Evolutionary conservation across 2,797 vertebrate genomes (phyloP), one percentile per base, ranked within the genome.

Genomic region (Ambastaia sidthimunki): DNA sequence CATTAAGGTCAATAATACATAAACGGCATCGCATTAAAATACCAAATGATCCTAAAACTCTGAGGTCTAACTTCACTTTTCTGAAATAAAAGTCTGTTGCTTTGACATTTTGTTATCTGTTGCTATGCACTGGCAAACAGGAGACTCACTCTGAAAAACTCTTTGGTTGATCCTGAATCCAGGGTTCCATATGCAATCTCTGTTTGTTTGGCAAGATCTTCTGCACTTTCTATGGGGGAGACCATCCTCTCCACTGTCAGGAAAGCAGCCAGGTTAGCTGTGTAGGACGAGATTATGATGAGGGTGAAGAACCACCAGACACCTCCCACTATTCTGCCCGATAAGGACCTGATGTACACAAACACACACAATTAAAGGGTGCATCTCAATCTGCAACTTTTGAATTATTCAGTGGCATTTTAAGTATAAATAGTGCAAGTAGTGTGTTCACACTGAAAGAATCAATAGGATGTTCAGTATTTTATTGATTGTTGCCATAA

Each of bases 291-390:
- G 94, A 99, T 99, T 91, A 99, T 99, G 94, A 99, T 99, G 94
- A 99, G 96, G 87, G 98, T 99, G 95, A 99, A 99, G 94, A 99
- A 99, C 98, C 98, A 99, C 98, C 98, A 99, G 90, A 99, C 98
- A 65, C 98, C 98, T 90, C 98, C 98, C 0, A 99, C 98, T 84
- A 99, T 99, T 88, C 98, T 95, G 86, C 98, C 98, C 52, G 98
- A 99, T 90, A 99, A 95, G 92, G 98, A 99, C 94, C 98, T 99
- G 69, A 80, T 34, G 50, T 1, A 13, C 31, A 63, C 44, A 63
- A 3, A 37, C 34, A 6, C 34, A 37, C 23, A 82, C 18, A 25
- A 37, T 37, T 6, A 34, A 37, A 6, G 9, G 34, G 34, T 37
- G 34, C 34, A 7, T 37, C 11, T 23, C 55, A 59, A 11, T 37